Evolutionary conservation across 2,113 vertebrate species (phyloP), one percentile per base, ranked within the genome.

Genomic region (Muntiacus reevesi): DNA sequence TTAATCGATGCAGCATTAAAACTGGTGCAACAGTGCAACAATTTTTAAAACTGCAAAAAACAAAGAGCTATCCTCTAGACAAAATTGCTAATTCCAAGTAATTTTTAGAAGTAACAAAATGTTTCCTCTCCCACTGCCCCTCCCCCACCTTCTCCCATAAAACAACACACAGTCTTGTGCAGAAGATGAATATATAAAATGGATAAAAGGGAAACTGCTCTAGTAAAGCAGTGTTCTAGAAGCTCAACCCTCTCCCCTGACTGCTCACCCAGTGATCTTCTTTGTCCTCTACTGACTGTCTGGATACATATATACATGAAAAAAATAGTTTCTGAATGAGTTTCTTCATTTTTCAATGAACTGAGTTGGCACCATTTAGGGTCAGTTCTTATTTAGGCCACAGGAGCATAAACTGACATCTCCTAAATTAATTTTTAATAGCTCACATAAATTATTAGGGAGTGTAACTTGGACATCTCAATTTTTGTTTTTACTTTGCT

Each of bases 401-500:
- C 6, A 82, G 60, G 7, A 87, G 54, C 60, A 50, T 7, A 27
- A 50, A 86, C 30, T 76, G 54, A 64, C 50, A 47, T 62, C 40
- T 67, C 10, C 52, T 62, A 89, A 85, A 89, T 87, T 90, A 59
- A 98, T 92, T 90, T 74, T 79, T 67, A 76, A 85, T 6, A 81
- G 21, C 9, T 87, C 64, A 64, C n/a, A 92, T 15, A 60, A 79
- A 71, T 55, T 94, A 85, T 60, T 21, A 1, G 54, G 36, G 15
- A 95, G n/a, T 81, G 2, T 82, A 91, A 95, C 83, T 50, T 89
- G 21, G n/a, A 33, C 5, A 15, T 12, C 9, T 16, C 54, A 62
- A 79, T 62, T 94, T 84, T 89, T 64, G 36, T 55, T 94, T 96
- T 95, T 54, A 89, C 59, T 83, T 91, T 55, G 33, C 59, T 55